Evolutionary conservation across 2,888 invertebrate species (phyloP).

Genomic region (Aphodius granarius): DNA sequence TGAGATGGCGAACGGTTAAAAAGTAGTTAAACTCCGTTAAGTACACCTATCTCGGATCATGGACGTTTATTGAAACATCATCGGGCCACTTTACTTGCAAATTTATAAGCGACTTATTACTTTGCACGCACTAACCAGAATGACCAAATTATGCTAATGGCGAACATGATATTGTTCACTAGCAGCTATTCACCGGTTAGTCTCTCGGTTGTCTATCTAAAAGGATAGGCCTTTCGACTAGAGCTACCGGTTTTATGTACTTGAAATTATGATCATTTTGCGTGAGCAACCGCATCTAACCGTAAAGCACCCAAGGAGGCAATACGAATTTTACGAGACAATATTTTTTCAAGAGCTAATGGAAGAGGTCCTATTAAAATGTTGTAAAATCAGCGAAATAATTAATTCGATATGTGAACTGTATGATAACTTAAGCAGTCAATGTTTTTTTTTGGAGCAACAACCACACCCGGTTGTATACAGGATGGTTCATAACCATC

Average conservation of each 20-base stretch:
- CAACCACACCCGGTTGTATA: no score
- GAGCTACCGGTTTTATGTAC: slow-evolving; percentile 9
- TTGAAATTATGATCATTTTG: slow-evolving; percentile 8
- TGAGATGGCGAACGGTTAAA: background rate
- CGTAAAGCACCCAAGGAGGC: background rate
- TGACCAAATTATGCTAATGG: slow-evolving; percentile 9
- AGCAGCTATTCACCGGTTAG: background rate
- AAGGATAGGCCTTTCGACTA: background rate
- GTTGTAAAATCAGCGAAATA: background rate
- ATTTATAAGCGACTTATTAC: slow-evolving; percentile 1
- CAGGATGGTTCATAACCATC: no score
- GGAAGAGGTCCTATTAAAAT: background rate
- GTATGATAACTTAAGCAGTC: background rate
- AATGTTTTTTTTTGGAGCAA: background rate
- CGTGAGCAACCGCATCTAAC: background rate
- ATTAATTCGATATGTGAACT: background rate
- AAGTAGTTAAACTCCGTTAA: slow-evolving; percentile 3
- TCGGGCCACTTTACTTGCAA: background rate
- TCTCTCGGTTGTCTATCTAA: background rate
- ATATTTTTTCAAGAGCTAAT: background rate
- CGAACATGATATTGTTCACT: slow-evolving; percentile 5
- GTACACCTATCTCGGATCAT: background rate
- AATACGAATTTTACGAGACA: background rate
- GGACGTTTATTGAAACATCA: slow-evolving; percentile 9
- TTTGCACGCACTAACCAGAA: background rate